Evolutionary conservation across 2,797 vertebrate genomes (phyloP), one percentile per base, ranked within the genome.

Genomic region (Remorina albescens): DNA sequence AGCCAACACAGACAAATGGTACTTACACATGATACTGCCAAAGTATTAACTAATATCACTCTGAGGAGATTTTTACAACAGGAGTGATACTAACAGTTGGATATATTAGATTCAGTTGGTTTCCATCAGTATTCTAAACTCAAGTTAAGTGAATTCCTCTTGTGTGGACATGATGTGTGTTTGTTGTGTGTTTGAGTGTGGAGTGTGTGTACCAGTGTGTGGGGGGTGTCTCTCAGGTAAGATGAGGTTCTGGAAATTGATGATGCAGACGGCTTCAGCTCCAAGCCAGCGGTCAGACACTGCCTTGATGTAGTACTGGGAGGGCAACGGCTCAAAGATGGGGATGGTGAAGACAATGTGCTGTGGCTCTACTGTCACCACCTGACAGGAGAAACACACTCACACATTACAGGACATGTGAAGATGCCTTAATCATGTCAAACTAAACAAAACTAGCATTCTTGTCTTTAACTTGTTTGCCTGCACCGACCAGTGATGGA

Each of bases 161-260:
- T 94, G 94, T 93, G 94, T 95, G 80, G 94, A 94, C 16, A 94
- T 94, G 56, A 65, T n/a, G n/a, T n/a, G n/a, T n/a, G n/a, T n/a
- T n/a, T n/a, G n/a, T 15, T 36, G 41, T 57, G 23, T 65, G 56
- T 59, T 47, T 61, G 56, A 42, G 50, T 61, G 46, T 65, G 41
- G 64, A 2, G 50, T 32, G 32, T 53, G 32, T 47, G 25, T 95
- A 99, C 98, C 97, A 78, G 98, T 99, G 92, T 99, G 98, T 2
- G 98, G 98, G 1, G 98, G 98, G 90, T 99, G 98, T 87, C 96
- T 96, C 81, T 99, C 97, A 8, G 98, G 98, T 67, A 99, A 91
- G 88, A 99, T 99, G 76, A 99, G 94, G 91, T 99, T 97, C 81
- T 98, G 97, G 87, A 99, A 99, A 94, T 98, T 99, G 88, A 99